Conservation (phyloP, 2,888 invertebrate genomes). For the Seira musarum region DNA sequence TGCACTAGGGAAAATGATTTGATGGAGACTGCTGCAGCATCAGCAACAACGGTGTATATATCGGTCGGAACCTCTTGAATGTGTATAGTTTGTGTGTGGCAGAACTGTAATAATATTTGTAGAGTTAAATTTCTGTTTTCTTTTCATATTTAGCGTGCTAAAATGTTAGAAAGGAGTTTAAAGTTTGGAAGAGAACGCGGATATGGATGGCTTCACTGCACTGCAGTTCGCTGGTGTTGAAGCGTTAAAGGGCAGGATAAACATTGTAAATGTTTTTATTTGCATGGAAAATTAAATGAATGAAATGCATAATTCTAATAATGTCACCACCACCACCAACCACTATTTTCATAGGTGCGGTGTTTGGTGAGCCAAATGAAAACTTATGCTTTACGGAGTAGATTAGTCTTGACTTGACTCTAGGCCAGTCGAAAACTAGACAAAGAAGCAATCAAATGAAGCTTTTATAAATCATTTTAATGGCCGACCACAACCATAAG, state of each 20-base stretch:
- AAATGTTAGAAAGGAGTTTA: too few species aligned
- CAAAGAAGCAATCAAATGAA: background rate
- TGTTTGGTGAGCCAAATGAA: too few species aligned
- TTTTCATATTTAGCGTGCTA: too few species aligned
- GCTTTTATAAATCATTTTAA: background rate
- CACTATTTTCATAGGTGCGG: too few species aligned
- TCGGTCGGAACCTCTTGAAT: too few species aligned
- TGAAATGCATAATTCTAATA: background rate
- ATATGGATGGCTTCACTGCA: background rate
- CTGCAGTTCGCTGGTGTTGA: conserved; percentile 32
- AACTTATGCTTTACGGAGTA: too few species aligned
- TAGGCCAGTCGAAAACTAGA: background rate
- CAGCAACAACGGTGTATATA: too few species aligned
- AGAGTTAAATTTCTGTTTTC: too few species aligned
- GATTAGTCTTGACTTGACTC: too few species aligned
- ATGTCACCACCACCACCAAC: too few species aligned
- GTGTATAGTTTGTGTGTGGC: too few species aligned
- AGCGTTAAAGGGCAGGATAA: conserved; percentile 41
- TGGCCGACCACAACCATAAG: background rate
- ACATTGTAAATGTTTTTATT: conserved; percentile 17
- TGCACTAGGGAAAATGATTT: background rate
- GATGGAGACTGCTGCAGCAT: background rate
- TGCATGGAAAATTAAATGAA: conserved; percentile 7
- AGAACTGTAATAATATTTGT: too few species aligned
- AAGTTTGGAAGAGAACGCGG: background rate